These are phyloP conservation scores for Sarcophaga carnaria DNA, from an alignment of 2,888 invertebrate species.

Conservation along the genomic window DNA sequence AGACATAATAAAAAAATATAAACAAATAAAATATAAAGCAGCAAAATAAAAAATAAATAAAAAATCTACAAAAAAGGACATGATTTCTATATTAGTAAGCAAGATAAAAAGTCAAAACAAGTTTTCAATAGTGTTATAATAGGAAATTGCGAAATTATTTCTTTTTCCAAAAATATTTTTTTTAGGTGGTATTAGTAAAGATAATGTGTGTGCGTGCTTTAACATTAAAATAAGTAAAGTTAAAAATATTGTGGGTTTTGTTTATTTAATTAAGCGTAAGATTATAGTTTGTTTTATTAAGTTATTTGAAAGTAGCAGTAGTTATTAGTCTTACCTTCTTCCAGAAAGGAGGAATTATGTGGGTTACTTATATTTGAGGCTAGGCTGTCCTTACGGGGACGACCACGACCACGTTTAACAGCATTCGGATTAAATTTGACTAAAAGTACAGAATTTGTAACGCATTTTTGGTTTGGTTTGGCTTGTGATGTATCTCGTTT, in stretches of 20 bases:
- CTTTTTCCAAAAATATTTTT: constrained; percentile 5
- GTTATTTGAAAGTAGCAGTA: constrained; percentile 59
- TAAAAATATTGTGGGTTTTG: constrained; percentile 46
- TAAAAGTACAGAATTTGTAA: constrained; percentile 72
- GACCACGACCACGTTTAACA: constrained; percentile 85
- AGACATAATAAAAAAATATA: too few relatives aligned
- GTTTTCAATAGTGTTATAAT: too few relatives aligned
- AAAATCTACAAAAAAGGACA: background rate
- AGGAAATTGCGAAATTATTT: background rate
- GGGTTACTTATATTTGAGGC: constrained; percentile 82
- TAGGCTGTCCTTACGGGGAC: constrained; percentile 84
- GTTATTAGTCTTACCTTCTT: constrained; percentile 85
- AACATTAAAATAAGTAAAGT: constrained; percentile 6
- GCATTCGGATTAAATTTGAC: constrained; percentile 79
- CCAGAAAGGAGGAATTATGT: constrained; percentile 88
- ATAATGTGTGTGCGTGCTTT: constrained; percentile 46
- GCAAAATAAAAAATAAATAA: too few relatives aligned
- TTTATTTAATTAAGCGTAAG: constrained; percentile 59
- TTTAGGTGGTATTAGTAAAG: background rate
- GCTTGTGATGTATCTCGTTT: constrained; percentile 64
- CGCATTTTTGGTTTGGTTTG: constrained; percentile 67
- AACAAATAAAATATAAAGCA: too few relatives aligned
- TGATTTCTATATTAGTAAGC: background rate
- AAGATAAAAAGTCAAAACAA: too few relatives aligned
- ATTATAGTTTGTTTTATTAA: constrained; percentile 48